A percentile compares a stretch with the other conserved stretches of the same genome.
Evolutionary conservation across 64 coral and sea anemone genomes (phyloP).

Genomic region (Porites lutea): DNA sequence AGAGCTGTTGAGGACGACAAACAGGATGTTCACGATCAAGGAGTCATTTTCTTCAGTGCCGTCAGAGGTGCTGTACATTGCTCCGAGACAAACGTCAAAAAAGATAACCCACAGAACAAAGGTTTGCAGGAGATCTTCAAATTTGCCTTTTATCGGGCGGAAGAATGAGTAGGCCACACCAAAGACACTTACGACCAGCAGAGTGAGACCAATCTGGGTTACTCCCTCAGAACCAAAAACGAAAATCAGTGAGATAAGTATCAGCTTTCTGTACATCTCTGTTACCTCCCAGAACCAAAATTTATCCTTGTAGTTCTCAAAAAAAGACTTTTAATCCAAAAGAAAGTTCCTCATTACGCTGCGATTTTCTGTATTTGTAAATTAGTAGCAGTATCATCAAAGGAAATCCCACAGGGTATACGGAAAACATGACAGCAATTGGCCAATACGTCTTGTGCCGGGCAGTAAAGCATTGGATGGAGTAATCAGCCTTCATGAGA

Average conservation of each 20-base stretch:
- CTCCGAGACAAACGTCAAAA: neutral
- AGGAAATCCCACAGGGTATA: constrained; percentile 83
- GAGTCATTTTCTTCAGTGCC: too few relatives aligned
- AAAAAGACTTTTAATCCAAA: constrained; percentile 23
- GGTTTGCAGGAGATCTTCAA: constrained; percentile 19
- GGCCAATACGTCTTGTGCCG: constrained; percentile 42
- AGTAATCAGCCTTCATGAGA: constrained; percentile 25
- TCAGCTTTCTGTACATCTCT: constrained; percentile 14
- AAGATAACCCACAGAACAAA: constrained; percentile 7
- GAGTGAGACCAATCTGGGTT: neutral
- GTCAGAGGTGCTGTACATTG: neutral
- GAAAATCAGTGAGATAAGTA: neutral
- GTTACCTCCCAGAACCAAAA: constrained; percentile 21
- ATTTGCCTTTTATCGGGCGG: constrained; percentile 5
- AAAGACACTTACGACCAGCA: neutral
- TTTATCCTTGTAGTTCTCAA: constrained; percentile 6
- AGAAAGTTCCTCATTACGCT: neutral
- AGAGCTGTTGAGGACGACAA: neutral
- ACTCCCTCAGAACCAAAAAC: neutral
- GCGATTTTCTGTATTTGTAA: constrained; percentile 51
- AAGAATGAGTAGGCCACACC: neutral
- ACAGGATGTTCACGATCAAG: neutral
- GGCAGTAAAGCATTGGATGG: constrained; percentile 41
- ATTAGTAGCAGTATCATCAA: constrained; percentile 56
- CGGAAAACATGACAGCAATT: constrained; percentile 42